Evolutionary conservation across 2,888 invertebrate species (phyloP), one percentile per base, ranked within the genome.

Genomic region (Agriopis leucophaearia): DNA sequence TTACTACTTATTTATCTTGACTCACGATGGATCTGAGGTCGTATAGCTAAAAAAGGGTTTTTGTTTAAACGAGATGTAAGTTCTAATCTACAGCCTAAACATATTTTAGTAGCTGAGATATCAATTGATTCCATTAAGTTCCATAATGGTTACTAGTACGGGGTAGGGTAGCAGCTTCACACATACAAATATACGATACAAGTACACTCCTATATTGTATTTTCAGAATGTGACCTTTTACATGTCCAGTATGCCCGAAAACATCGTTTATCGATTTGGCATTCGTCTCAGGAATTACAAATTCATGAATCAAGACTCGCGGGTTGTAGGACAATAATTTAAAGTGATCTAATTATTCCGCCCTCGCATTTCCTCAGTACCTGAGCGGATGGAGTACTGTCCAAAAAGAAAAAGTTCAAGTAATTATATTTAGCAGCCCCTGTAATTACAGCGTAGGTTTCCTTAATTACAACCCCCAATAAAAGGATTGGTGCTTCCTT

Each of bases 361-460:
- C 77, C 74, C 75, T 70, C 69, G 67, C 76, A 70, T 75, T 64
- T 63, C 66, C 72, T 64, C 35, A 5, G 69, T 76, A 79, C 5
- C 27, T 5, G 27, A 27, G 75, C 83, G 85, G 83, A 86, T 81
- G 86, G 83, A 84, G 83, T 79, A 74, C 73, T 79, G 82, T 83
- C 83, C 81, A 82, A 88, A 88, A 87, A 86, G 82, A 86, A 87
- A 71, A 89, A 88, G 81, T 89, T 88, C 80, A 87, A 47, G 92
- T 92, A 89, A 93, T 92, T 93, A 94, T 92, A 91, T 94, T 92
- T 92, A 93, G 93, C 92, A 88, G 79, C 92, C 93, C 92, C 92
- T 89, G 92, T 91, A 92, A 93, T 93, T 92, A 92, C 87, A 85
- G 85, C 82, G 83, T 83, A 87, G 88, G 89, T 87, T 92, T 92